Base-by-base conservation (phyloP, 37 sponge, comb jelly and placozoan genomes). In the Cliona cf. orientalis region DNA sequence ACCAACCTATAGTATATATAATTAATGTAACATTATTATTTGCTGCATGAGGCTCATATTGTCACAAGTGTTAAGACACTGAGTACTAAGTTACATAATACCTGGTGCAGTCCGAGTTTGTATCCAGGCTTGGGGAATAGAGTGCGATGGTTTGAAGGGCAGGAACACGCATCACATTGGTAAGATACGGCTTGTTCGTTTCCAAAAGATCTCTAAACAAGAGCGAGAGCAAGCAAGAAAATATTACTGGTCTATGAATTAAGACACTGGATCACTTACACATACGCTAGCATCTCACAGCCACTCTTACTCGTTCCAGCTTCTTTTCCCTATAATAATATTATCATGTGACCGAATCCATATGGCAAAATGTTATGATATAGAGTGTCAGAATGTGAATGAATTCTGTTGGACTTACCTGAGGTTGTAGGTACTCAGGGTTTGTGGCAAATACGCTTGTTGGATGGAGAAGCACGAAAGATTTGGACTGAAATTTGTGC, bases 141-240 rank as follows among this genome's bases (percentile, higher is more conserved):
- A 97, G 86, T 2, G 86, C 70, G 26, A 91, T 33, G 0, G 95
- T 89, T 12, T 87, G 92, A 17, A 97, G 86, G 28, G 94, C 92
- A 19, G 95, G 95, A 5, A 83, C 78, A 35, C 93, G 35, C 64
- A 91, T 70, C 9, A 43, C 76, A 68, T 91, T 97, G 65, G 91
- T 90, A 33, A 97, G 73, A 58, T 92, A 97, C 0, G 97, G 97
- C 72, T 93, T 93, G 70, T 90, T 94, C 19, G 97, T 97, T 73
- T 97, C 97, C 71, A 97, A 78, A 11, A 97, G 77, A 68, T 90
- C 86, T 21, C 97, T 94, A 58, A 5, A 77, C 42, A 66, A 31
- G 57, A 66, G 55, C 14, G 74, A 36, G 56, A n/a, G n/a, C n/a
- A n/a, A n/a, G n/a, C n/a, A n/a, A n/a, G n/a, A n/a, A n/a, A n/a